Conservation (phyloP, 2,888 invertebrate genomes). For the Caenorhabditis sinica region DNA sequence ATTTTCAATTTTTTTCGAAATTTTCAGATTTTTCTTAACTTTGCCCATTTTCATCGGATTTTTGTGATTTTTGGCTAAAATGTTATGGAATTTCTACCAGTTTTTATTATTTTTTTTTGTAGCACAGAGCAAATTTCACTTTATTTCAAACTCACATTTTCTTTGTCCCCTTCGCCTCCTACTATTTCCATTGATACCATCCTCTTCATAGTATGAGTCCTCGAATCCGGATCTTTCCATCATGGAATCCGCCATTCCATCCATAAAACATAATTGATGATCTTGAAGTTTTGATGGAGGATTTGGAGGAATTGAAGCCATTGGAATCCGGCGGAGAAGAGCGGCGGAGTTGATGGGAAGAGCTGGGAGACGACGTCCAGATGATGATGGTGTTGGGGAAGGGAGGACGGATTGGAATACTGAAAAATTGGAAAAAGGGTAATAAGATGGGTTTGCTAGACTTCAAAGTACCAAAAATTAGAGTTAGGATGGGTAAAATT, state of each 20-base stretch:
- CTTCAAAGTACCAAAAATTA: no score
- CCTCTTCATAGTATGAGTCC: constrained; percentile 83
- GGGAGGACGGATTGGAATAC: constrained; percentile 61
- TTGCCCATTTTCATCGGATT: no score
- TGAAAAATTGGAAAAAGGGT: constrained; percentile 25
- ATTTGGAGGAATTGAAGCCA: constrained; percentile 64
- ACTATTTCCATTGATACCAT: constrained; percentile 81
- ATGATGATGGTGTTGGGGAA: constrained; percentile 64
- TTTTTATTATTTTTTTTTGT: no score
- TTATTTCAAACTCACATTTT: constrained; percentile 60
- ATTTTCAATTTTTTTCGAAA: no score
- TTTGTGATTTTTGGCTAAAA: no score
- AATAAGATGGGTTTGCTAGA: not conserved
- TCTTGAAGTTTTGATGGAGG: constrained; percentile 61
- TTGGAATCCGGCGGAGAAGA: constrained; percentile 64
- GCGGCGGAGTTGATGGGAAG: constrained; percentile 67
- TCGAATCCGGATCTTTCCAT: constrained; percentile 72
- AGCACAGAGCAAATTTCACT: not conserved
- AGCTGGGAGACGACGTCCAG: constrained; percentile 73
- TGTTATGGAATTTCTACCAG: no score
- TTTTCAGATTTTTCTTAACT: no score
- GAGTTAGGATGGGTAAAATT: no score
- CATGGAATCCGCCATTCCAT: constrained; percentile 72
- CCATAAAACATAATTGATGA: constrained; percentile 72
- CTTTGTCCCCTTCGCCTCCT: constrained; percentile 39